Conservation (phyloP, 2,888 invertebrate species). For the Hemaris fuciformis region DNA sequence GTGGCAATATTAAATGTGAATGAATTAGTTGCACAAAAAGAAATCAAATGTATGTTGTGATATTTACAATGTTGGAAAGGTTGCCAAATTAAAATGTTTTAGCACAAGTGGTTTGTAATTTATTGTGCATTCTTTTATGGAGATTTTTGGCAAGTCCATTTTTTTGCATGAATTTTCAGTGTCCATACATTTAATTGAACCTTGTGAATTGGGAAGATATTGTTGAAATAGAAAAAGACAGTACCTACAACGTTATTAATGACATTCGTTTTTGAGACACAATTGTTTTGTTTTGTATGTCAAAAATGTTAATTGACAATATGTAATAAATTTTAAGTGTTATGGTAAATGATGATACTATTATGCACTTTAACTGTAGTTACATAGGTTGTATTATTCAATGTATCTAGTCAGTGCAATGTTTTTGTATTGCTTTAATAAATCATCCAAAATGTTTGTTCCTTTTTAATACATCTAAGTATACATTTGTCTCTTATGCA, state of each 20-base stretch:
- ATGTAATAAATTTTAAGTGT: background rate
- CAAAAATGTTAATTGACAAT: background rate
- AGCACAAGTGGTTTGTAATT: background rate
- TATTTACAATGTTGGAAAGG: background rate
- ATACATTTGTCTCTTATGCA: background rate
- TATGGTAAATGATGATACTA: background rate
- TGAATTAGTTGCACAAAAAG: background rate
- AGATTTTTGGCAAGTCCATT: background rate
- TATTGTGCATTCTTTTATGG: background rate
- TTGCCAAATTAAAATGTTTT: background rate
- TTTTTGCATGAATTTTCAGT: background rate
- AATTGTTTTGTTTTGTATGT: background rate
- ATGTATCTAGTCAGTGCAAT: slow-evolving; percentile 78
- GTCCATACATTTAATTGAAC: too few relatives aligned
- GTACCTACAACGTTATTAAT: background rate
- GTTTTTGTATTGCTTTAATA: slow-evolving; percentile 76
- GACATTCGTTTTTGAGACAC: background rate
- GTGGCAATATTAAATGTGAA: background rate
- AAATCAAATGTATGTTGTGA: background rate
- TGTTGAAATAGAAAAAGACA: too few relatives aligned
- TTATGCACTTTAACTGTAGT: background rate
- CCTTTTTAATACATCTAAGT: slow-evolving; percentile 16
- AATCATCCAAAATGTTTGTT: slow-evolving; percentile 51
- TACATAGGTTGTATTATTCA: slow-evolving; percentile 47
- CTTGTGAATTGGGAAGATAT: too few relatives aligned